Conservation (phyloP, 2,797 vertebrate genomes). For the Molothrus ater region DNA sequence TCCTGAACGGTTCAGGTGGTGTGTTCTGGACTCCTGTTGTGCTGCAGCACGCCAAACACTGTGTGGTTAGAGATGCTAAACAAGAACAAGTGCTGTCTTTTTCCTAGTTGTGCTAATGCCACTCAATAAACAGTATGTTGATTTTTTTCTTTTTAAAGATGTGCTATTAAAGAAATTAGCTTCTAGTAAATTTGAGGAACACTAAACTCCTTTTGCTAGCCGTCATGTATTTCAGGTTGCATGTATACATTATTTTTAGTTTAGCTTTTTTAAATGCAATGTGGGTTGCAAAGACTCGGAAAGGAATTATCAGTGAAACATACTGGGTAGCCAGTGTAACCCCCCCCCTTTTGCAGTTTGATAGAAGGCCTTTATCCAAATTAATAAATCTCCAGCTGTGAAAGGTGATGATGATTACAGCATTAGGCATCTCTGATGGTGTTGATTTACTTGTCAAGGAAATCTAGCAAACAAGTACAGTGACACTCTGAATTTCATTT, state of each 20-base stretch:
- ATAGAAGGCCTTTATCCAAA: not conserved
- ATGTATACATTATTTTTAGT: not conserved
- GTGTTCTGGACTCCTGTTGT: not conserved
- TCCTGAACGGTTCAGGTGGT: not conserved
- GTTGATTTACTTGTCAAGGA: not conserved
- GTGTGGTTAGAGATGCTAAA: not conserved
- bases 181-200: not conserved
- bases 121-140: not conserved
- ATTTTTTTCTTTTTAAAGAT: not conserved
- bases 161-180: not conserved
- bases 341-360: not conserved
- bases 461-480: not conserved
- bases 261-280: not conserved
- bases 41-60: not conserved
- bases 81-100: not conserved
- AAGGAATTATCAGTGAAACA: not conserved
- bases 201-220: not conserved
- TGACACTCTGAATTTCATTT: not conserved
- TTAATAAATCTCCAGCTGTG: not conserved
- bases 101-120: not conserved
- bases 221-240: not conserved
- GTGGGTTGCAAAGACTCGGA: not conserved
- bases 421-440: accelerated
- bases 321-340: not conserved
- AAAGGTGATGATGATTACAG: not conserved